Evolutionary conservation across 2,888 invertebrate genomes (phyloP).

Genomic region (Galerucella calmariensis): DNA sequence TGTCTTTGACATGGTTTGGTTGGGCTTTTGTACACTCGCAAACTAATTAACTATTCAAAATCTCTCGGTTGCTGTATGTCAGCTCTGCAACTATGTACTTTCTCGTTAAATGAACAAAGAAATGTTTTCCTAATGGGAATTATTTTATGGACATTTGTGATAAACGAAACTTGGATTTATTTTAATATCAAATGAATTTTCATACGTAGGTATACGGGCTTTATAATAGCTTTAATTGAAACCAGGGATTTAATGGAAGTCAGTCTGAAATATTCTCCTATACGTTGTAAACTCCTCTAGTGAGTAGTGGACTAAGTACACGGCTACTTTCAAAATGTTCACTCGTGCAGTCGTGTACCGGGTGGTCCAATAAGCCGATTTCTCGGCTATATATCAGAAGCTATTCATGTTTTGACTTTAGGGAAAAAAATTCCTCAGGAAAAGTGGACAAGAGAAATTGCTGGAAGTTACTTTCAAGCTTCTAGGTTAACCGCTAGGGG

Average conservation of each 20-base stretch:
- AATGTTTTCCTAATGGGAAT: slow-evolving; percentile 27
- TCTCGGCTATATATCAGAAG: too few relatives aligned
- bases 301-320: too few relatives aligned
- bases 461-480: too few relatives aligned
- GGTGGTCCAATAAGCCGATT: too few relatives aligned
- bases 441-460: too few relatives aligned
- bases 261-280: too few relatives aligned
- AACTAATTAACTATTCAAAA: slow-evolving; percentile 54
- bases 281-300: too few relatives aligned
- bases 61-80: slow-evolving; percentile 40
- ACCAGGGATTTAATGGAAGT: background rate
- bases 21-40: slow-evolving; percentile 53
- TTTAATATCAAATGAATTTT: background rate
- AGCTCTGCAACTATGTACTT: slow-evolving; percentile 26
- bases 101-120: slow-evolving; percentile 21
- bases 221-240: background rate
- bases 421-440: too few relatives aligned
- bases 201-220: background rate
- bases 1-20: slow-evolving; percentile 58
- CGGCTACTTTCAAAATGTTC: too few relatives aligned
- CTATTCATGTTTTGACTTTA: too few relatives aligned
- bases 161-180: background rate
- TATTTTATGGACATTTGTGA: slow-evolving; percentile 8
- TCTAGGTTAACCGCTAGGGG: too few relatives aligned
- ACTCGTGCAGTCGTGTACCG: too few relatives aligned